These are phyloP conservation scores for Athalia rosae DNA, from an alignment of 2,888 invertebrate genomes.

Conservation along the genomic window DNA sequence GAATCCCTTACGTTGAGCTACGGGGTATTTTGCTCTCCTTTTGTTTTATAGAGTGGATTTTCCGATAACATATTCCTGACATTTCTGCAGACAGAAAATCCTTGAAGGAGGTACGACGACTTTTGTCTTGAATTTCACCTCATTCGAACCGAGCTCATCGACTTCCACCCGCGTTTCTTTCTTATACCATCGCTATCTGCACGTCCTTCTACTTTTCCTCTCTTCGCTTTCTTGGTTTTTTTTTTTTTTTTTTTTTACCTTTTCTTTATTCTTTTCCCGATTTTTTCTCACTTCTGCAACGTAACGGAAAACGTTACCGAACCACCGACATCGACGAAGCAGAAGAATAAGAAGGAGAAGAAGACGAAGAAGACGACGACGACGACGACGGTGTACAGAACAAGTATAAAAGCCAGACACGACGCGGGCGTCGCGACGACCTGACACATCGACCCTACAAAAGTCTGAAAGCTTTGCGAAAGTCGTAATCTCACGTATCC, in stretches of 20 bases:
- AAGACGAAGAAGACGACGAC: background rate
- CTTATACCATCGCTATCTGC: background rate
- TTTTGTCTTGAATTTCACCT: background rate
- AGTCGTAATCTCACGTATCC: slow-evolving; percentile 39
- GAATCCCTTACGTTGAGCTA: background rate
- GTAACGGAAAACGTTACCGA: slow-evolving; percentile 15
- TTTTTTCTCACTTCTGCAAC: background rate
- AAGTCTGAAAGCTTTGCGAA: slow-evolving; percentile 36
- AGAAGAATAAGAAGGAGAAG: background rate
- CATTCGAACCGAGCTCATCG: background rate
- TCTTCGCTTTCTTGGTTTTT: background rate
- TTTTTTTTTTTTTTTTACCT: background rate
- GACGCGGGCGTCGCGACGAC: background rate
- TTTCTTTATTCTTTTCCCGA: background rate
- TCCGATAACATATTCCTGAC: slow-evolving; percentile 10
- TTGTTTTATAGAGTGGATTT: slow-evolving; percentile 15
- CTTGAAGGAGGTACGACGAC: background rate
- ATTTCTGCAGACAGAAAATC: background rate
- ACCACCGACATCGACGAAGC: background rate
- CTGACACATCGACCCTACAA: slow-evolving; percentile 22
- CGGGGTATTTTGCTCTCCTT: background rate
- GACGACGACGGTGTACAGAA: background rate
- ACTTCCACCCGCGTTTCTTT: background rate
- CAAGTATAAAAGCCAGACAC: slow-evolving; percentile 23
- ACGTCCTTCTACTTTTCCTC: background rate